Evolutionary conservation across 2,113 vertebrate genomes (phyloP), one percentile per base, ranked within the genome.

Genomic region (Prunella himalayana): DNA sequence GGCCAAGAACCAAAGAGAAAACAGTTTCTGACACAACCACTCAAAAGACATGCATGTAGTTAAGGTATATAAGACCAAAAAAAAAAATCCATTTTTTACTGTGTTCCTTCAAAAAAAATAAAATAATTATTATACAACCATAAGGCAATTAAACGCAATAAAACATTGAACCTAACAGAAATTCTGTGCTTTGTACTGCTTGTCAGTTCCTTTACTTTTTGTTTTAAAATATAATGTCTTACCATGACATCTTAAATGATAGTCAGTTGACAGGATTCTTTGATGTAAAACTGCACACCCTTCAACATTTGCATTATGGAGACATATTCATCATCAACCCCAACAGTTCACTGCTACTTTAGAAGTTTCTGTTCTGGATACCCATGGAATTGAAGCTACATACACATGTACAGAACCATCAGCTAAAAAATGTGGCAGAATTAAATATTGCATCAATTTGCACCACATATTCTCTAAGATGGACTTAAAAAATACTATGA

Each of bases 341-440:
- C 50, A 79, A 87, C 4, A 81, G 9, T 89, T 86, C 50, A 85
- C 18, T 89, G 28, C 27, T 90, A 68, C 50, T 88, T 66, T 15
- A 47, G 42, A 76, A 91, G 33, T 84, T 94, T 96, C 87, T 95
- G 85, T 97, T 97, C 94, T 97, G 97, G 92, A 97, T 94, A 97
- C 88, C 92, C 95, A 95, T 90, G 95, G 41, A 91, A 90, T 95
- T 94, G 90, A 97, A 97, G 89, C 94, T 89, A 68, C 27, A n/a
- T 92, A 87, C 76, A 83, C 85, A 97, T 75, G 85, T 77, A 82
- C 86, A 82, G 92, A 72, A 85, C 70, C 56, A 87, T 93, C 90
- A 95, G 86, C 85, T 96, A 96, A 97, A 97, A 97, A 91, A 95
- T 41, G 53, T 13, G 28, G 25, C 14, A 17, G 79, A 92, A 76